A percentile compares a stretch with the other conserved stretches of the same genome.
Conservation (phyloP, 2,113 vertebrate genomes). For the Boulengerochromis microlepis region DNA sequence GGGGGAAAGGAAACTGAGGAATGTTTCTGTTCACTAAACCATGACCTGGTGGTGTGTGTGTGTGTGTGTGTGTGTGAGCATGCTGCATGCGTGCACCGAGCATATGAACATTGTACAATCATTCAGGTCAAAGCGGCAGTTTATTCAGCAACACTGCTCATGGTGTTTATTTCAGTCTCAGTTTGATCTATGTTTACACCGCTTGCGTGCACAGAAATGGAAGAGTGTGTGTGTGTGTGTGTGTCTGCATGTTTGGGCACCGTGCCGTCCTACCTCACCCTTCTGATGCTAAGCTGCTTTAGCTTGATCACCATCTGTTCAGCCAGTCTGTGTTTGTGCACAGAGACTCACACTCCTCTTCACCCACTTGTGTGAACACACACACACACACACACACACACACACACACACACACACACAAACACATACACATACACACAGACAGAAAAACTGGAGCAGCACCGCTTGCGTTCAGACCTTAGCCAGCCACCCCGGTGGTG, state of each 20-base stretch:
- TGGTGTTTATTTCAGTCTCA: neutral
- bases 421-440: neutral
- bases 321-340: constrained; percentile 42
- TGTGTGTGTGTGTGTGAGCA: neutral
- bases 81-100: neutral
- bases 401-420: neutral
- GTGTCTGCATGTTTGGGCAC: constrained; percentile 13
- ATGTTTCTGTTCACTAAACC: neutral
- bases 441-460: neutral
- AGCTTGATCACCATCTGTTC: constrained; percentile 67
- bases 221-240: neutral
- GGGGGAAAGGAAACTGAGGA: neutral
- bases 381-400: neutral
- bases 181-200: neutral
- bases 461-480: neutral
- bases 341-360: neutral
- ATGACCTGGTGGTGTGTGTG: neutral
- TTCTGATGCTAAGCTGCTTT: constrained; percentile 65
- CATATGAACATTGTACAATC: neutral
- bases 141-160: neutral
- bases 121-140: neutral
- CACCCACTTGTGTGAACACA: neutral
- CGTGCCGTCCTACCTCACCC: constrained; percentile 36
- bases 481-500: neutral
- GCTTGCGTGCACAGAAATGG: neutral